Evolutionary conservation across 1,140 invertebrate species (phyloP).

Genomic region (Drosophila kohkoa): DNA sequence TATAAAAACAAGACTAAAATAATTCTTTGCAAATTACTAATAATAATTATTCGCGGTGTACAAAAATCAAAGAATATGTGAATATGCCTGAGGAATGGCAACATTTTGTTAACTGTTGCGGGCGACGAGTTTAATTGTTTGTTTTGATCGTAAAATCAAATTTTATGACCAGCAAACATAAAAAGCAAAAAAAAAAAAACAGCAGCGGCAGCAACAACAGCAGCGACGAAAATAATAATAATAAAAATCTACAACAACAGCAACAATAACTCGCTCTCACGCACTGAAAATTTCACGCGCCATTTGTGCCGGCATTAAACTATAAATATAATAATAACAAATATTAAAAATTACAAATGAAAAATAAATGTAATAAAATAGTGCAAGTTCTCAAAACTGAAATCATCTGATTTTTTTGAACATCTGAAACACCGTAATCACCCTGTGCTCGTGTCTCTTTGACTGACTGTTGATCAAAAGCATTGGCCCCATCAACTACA

Average conservation of each 20-base stretch:
- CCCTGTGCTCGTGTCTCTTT: conserved; percentile 66
- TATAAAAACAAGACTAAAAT: not conserved
- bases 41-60: conserved; percentile 11
- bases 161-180: conserved; percentile 84
- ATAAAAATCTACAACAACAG: conserved; percentile 40
- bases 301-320: conserved; percentile 65
- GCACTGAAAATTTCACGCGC: conserved; percentile 57
- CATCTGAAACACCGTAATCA: conserved; percentile 39
- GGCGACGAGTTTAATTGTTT: conserved; percentile 83
- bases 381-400: conserved; percentile 9
- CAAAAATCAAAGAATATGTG: conserved; percentile 18
- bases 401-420: conserved; percentile 9
- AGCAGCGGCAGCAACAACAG: conserved; percentile 68
- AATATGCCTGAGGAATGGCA: conserved; percentile 61
- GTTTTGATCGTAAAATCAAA: conserved; percentile 85
- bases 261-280: conserved; percentile 49
- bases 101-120: conserved; percentile 80
- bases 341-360: conserved; percentile 9
- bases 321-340: conserved; percentile 30
- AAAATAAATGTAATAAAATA: conserved; percentile 4
- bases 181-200: conserved; percentile 67
- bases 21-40: conserved; percentile 1
- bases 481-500: conserved; percentile 31
- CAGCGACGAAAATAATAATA: conserved; percentile 73
- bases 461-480: conserved; percentile 64